These are phyloP conservation scores for Syrphus vitripennis DNA, from an alignment of 2,888 invertebrate genomes.

Conservation along the genomic window DNA sequence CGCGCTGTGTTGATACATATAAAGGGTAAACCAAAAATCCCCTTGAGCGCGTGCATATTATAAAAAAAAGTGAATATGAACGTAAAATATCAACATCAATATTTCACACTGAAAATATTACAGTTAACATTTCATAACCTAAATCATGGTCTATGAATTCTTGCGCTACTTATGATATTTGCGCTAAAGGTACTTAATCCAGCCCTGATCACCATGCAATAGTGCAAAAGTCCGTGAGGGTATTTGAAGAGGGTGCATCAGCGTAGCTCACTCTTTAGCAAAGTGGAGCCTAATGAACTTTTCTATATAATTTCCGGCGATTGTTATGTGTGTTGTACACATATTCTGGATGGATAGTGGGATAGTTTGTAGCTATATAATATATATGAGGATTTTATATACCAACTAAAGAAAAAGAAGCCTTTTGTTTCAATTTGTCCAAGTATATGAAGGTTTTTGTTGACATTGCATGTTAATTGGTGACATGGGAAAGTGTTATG, in stretches of 20 bases:
- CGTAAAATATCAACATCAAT: no score
- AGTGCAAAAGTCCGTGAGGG: neutral
- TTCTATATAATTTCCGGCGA: conserved; percentile 49
- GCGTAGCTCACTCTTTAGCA: neutral
- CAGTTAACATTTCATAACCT: no score
- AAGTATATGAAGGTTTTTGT: conserved; percentile 53
- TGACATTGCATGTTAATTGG: conserved; percentile 65
- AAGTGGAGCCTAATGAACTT: conserved; percentile 57
- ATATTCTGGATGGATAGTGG: neutral
- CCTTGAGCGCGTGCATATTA: no score
- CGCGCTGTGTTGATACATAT: no score
- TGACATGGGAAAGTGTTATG: conserved; percentile 38
- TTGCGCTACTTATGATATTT: no score
- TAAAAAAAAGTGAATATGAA: no score
- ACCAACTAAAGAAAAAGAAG: conserved; percentile 10
- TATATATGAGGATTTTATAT: conserved; percentile 11
- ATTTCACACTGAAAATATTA: no score
- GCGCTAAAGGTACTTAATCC: no score
- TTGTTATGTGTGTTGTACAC: conserved; percentile 31
- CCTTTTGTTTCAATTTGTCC: conserved; percentile 50
- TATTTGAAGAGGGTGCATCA: conserved; percentile 4
- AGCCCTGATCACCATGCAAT: neutral
- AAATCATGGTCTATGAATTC: no score
- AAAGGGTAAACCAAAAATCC: no score
- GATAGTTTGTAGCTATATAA: no score